Evolutionary conservation across 2,113 vertebrate genomes (phyloP).

Genomic region (Protobothrops flavoviridis): DNA sequence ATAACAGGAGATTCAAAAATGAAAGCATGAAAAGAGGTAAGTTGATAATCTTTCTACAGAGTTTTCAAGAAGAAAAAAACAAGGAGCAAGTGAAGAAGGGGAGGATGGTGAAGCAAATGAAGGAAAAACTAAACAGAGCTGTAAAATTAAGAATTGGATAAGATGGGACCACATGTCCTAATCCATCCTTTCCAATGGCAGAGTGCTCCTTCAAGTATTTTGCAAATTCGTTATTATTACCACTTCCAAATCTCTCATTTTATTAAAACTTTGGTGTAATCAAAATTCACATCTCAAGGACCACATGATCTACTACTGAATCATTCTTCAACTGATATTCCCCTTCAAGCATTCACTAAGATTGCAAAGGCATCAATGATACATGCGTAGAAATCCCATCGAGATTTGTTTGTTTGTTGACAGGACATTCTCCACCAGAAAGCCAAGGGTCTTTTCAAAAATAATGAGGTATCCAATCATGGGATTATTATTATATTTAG

Average conservation of each 20-base stretch:
- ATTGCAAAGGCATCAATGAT: constrained; percentile 25
- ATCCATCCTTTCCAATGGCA: not conserved
- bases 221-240: not conserved
- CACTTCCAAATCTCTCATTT: not conserved
- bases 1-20: not conserved
- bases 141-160: not conserved
- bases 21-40: not conserved
- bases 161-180: not conserved
- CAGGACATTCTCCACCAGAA: not conserved
- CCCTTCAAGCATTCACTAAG: not conserved
- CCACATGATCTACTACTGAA: not conserved
- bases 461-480: not conserved
- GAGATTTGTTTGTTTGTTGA: constrained; percentile 7
- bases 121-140: not conserved
- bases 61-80: not conserved
- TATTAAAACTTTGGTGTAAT: not conserved
- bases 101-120: not conserved
- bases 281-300: not conserved
- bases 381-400: not conserved
- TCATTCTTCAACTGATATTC: not conserved
- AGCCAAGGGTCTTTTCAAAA: not conserved
- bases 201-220: not conserved
- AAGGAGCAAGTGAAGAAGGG: not conserved
- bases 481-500: not conserved
- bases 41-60: not conserved